Evolutionary conservation across 2,888 invertebrate species (phyloP).

Genomic region (Odontocerum albicorne): DNA sequence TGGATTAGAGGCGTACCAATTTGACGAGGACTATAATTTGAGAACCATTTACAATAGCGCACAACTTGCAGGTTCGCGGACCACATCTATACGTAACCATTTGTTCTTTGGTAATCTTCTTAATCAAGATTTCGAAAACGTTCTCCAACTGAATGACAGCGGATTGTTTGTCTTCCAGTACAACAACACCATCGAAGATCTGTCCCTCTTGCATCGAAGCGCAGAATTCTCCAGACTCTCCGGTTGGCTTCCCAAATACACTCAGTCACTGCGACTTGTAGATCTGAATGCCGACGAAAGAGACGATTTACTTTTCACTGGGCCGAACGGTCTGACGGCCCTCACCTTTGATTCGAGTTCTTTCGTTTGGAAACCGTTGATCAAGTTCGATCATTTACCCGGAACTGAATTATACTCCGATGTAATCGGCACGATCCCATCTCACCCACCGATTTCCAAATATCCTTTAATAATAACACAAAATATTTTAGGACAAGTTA

Average conservation of each 20-base stretch:
- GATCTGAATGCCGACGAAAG: background rate
- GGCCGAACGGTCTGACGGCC: background rate
- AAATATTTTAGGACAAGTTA: too few relatives aligned
- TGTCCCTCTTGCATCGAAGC: too few relatives aligned
- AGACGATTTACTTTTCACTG: background rate
- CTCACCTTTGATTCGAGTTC: background rate
- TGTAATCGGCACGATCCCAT: background rate
- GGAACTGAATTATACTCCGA: background rate
- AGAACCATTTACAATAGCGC: too few relatives aligned
- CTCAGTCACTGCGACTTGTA: background rate
- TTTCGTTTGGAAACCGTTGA: background rate
- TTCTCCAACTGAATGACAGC: too few relatives aligned
- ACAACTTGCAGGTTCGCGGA: too few relatives aligned
- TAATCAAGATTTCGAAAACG: too few relatives aligned
- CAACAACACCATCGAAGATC: too few relatives aligned
- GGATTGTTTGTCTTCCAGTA: too few relatives aligned
- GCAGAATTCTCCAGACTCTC: background rate
- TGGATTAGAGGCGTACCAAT: too few relatives aligned
- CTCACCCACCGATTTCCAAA: background rate
- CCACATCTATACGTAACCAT: too few relatives aligned
- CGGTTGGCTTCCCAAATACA: background rate
- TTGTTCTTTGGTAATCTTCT: too few relatives aligned
- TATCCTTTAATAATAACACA: background rate
- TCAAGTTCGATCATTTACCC: background rate
- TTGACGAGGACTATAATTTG: too few relatives aligned